Base-by-base conservation (phyloP, 2,888 invertebrate species). In the Epirrhoe alternata region DNA sequence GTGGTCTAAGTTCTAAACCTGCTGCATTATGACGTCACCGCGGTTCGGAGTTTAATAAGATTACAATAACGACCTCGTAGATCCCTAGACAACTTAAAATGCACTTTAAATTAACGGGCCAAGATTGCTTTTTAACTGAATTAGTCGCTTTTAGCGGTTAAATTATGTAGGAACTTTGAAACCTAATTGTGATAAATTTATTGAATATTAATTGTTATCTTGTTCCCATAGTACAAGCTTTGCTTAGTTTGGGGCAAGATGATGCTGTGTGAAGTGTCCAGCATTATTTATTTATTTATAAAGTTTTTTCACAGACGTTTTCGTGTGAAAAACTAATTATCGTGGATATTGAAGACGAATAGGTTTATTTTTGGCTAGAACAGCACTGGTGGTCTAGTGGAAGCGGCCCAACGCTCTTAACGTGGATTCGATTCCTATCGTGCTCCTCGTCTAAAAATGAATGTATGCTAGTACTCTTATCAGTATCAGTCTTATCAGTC, bases 21-120 rank as follows among this genome's bases (percentile, higher is more conserved):
- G 10, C 74, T 76, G 63, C 75, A 71, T 72, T 61, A 72, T 79
- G 72, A 74, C 77, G 74, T 77, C 75, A 80, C 72, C 38, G 63
- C 62, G 59, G 24, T 70, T 66, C 70, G 38, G 14, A 59, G 42
- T 51, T 51, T 59, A 51, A 59, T 59, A 51, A 51, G 51, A 52
- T 59, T 59, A 59, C 79, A 75, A 78, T 77, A 80, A 82, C 71
- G 78, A 77, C 70, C 74, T 71, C 70, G 72, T 74, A 79, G 77
- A 71, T 72, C 38, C 55, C 31, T 59, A 51, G 49, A n/a, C 51
- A 60, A 56, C 61, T 55, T 56, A 64, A 67, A 67, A 67, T 64
- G 63, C 67, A 67, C 67, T 67, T 67, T 67, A 64, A 63, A 12
- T 49, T 56, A 33, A 60, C 56, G 49, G 38, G 59, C 42, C 52